Evolutionary conservation across 2,888 invertebrate species (phyloP), one percentile per base, ranked within the genome.

Genomic region (Bombyx huttoni): DNA sequence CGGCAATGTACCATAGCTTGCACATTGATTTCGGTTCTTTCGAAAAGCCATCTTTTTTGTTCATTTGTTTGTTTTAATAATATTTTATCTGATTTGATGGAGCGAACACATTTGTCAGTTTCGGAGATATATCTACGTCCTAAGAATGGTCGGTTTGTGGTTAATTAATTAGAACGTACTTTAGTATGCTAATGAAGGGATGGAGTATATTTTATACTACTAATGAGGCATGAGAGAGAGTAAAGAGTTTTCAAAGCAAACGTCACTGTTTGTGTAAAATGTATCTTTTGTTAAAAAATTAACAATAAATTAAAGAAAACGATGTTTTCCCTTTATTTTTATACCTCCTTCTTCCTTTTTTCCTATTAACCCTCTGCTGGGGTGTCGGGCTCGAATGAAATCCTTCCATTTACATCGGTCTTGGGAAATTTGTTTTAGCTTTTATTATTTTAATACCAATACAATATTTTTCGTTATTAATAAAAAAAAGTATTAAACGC

Each of bases 21-120:
- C 85, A 82, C 87, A 87, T 88, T 87, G 88, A 88, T 88, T 88
- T 87, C 85, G 87, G 85, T 81, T 83, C 82, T 82, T 83, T 81
- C 81, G 78, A 81, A 83, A 82, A 82, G 81, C 73, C 70, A 78
- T 81, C 67, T 83, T 87, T 87, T 87, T 86, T 85, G 78, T 86
- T 73, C 78, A 75, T 85, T 86, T 88, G 86, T 87, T 88, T 88
- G 88, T 88, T 88, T 88, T 86, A 87, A 83, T 85, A 87, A 88
- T 87, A 87, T 86, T 86, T 88, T 86, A 87, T 86, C 83, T 70
- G 80, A 70, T 77, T 78, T 87, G 87, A 87, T 85, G 86, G 88
- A 88, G 73, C 75, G 86, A 74, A 73, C 78, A 75, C 88, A 88
- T 88, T 88, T 88, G 87, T 88, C 87, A 87, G 81, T 66, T 75